Base-by-base conservation (phyloP, 1,140 invertebrate species). In the Monomorium pharaonis region DNA sequence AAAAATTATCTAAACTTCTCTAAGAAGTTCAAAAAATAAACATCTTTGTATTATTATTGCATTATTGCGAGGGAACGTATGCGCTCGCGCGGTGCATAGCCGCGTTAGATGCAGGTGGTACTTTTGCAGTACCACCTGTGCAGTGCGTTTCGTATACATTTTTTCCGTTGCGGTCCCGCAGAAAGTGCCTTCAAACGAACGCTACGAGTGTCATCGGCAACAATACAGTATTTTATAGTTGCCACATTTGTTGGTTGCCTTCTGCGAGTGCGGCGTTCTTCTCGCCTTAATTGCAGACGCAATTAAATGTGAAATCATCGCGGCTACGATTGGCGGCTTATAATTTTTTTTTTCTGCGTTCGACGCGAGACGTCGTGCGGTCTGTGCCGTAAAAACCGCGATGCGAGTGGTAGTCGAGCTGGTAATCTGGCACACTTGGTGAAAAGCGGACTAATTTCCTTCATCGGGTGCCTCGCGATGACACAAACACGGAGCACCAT, bases 71-170 rank as follows among this genome's bases (percentile, higher is more conserved):
- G 21, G 27, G 24, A 10, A 72, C 33, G 27, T 6, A 54, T 16
- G 42, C n/a, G 27, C 44, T 58, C 9, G 67, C 27, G 37, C 63
- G 49, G 16, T 69, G 27, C 60, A 21, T 51, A 62, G 37, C 44
- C 75, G 76, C 76, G 77, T 24, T 81, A 60, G 7, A 72, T 83
- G 78, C 78, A 83, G 78, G 78, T 83, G 78, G 67, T 83, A 74
- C 78, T 72, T 83, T 74, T 83, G 51, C 78, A 83, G 67, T 83
- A 27, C 78, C 78, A 83, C 78, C 78, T 83, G 78, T 83, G 67
- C 78, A 69, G 54, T 58, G 51, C 65, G 65, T 83, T 42, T 83
- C 27, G 33, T 30, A 74, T 27, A 83, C 47, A 74, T 4, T 58
- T 83, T n/a, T 72, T 74, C 78, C 42, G 78, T 83, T 83, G 78